Conservation (phyloP, 2,888 invertebrate genomes). For the Nezara viridula region DNA sequence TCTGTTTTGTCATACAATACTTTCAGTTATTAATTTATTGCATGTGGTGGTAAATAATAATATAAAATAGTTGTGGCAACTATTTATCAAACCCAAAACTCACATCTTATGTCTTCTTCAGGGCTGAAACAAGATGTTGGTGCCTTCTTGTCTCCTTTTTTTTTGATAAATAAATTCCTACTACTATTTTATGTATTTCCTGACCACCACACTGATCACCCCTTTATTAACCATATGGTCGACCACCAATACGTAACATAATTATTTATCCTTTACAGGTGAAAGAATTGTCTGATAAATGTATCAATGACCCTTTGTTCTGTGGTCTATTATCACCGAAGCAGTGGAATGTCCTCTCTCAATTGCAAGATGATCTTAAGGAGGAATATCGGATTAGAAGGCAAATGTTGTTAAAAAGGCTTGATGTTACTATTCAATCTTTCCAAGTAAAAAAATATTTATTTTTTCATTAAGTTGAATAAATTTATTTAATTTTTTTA, state of each 20-base stretch:
- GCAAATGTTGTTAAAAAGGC: constrained; percentile 88
- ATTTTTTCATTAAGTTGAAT: background rate
- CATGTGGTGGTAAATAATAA: too few relatives aligned
- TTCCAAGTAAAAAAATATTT: constrained; percentile 83
- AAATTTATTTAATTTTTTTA: background rate
- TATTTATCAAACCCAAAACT: too few relatives aligned
- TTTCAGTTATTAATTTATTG: too few relatives aligned
- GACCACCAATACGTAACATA: too few relatives aligned
- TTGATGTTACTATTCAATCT: constrained; percentile 97
- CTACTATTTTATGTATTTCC: too few relatives aligned
- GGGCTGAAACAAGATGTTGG: too few relatives aligned
- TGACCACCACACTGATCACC: too few relatives aligned
- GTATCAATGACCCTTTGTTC: constrained; percentile 83
- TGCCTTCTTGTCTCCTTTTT: too few relatives aligned
- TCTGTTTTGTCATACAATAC: background rate
- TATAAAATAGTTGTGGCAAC: too few relatives aligned
- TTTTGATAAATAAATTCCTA: too few relatives aligned
- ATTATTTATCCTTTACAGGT: constrained; percentile 67
- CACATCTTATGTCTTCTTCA: too few relatives aligned
- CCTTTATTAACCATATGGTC: too few relatives aligned
- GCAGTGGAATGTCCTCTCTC: constrained; percentile 85
- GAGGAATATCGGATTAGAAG: constrained; percentile 87
- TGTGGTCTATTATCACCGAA: constrained; percentile 78
- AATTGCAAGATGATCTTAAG: constrained; percentile 79
- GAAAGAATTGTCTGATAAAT: constrained; percentile 68